A percentile compares a stretch with the other conserved stretches of the same genome.
Evolutionary conservation across 2,113 vertebrate species (phyloP).

Genomic region (Chlamydotis undulata): DNA sequence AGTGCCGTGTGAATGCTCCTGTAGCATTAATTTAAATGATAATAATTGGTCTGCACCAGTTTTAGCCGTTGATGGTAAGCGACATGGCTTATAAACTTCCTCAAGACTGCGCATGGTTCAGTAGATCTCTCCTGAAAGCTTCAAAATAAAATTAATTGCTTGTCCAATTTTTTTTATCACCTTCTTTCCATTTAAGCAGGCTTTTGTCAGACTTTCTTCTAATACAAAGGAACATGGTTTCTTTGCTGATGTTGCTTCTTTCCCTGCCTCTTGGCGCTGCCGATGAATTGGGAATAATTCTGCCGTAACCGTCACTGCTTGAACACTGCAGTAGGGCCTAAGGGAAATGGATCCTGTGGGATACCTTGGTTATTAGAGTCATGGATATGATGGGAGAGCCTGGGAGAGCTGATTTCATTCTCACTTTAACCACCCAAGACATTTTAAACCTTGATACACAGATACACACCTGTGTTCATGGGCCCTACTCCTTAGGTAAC

Average conservation of each 20-base stretch:
- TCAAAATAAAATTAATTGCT: slow-evolving; percentile 21
- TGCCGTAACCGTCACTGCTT: background rate
- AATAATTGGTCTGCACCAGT: background rate
- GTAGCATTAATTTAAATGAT: background rate
- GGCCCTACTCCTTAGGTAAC: background rate
- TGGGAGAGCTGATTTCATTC: background rate
- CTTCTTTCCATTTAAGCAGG: background rate
- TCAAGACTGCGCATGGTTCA: background rate
- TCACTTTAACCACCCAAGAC: background rate
- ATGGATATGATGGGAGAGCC: background rate
- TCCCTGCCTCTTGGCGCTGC: background rate
- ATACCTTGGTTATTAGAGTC: background rate
- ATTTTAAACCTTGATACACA: background rate
- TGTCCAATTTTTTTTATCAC: background rate
- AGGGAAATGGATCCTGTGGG: background rate
- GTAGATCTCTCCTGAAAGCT: slow-evolving; percentile 16
- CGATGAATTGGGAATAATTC: background rate
- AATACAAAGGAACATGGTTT: background rate
- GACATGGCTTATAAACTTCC: background rate
- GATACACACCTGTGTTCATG: background rate
- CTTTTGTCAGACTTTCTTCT: background rate
- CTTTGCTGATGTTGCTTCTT: background rate
- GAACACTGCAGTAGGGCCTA: background rate
- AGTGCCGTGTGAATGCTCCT: background rate
- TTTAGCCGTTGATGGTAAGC: background rate